phyloP scores from a whole-genome alignment of 2,888 invertebrate species.

The Pomacea canaliculata region DNA sequence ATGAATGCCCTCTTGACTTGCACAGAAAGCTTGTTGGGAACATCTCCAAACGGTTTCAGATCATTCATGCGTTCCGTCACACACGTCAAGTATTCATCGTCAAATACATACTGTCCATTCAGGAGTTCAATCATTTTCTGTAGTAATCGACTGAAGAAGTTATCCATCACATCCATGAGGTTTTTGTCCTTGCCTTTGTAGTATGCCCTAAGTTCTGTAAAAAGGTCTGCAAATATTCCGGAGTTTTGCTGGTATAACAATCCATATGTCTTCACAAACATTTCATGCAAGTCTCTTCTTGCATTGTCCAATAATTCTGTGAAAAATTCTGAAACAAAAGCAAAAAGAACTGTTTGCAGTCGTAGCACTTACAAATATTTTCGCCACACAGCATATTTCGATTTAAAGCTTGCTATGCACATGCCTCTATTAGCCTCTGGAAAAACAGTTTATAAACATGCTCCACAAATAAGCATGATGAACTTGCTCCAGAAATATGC shows the following conservation, averaged over 20 bases:
- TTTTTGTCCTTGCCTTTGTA: slow-evolving; percentile 80
- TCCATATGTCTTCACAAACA: slow-evolving; percentile 96
- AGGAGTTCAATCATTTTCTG: slow-evolving; percentile 92
- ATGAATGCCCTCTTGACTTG: slow-evolving; percentile 94
- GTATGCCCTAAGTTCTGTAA: slow-evolving; percentile 89
- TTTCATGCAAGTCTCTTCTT: slow-evolving; percentile 88
- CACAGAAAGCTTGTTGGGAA: slow-evolving; percentile 89
- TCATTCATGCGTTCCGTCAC: slow-evolving; percentile 93
- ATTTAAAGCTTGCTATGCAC: no score
- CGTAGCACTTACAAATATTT: not conserved
- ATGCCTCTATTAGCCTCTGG: no score
- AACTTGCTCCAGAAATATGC: no score
- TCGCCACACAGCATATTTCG: no score
- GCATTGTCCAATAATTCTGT: slow-evolving; percentile 85
- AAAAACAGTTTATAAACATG: no score
- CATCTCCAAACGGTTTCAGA: slow-evolving; percentile 94
- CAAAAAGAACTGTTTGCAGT: not conserved
- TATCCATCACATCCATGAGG: slow-evolving; percentile 88
- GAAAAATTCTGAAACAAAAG: slow-evolving; percentile 84
- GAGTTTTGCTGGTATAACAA: slow-evolving; percentile 94
- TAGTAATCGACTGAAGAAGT: slow-evolving; percentile 92
- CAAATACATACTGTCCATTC: slow-evolving; percentile 91
- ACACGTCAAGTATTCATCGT: slow-evolving; percentile 84
- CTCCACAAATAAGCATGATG: no score
- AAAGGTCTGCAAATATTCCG: slow-evolving; percentile 91